Evolutionary conservation across 2,113 vertebrate genomes (phyloP).

Genomic region (Aspiorhynchus laticeps): DNA sequence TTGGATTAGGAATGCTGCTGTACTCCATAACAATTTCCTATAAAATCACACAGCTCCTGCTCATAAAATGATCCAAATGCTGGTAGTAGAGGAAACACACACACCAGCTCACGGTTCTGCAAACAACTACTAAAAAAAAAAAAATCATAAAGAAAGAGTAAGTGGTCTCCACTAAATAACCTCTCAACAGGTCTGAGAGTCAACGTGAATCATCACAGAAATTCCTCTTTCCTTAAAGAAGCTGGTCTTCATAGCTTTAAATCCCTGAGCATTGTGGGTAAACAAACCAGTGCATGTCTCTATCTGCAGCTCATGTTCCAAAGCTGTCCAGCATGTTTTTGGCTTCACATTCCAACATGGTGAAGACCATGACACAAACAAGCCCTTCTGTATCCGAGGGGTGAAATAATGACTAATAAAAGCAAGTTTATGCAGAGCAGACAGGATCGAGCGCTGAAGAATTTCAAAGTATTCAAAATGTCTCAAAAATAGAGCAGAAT

Average conservation of each 20-base stretch:
- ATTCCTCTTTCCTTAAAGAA: neutral
- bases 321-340: neutral
- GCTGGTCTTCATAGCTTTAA: neutral
- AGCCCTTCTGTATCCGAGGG: neutral
- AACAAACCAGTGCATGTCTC: constrained; percentile 1
- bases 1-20: constrained; percentile 47
- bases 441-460: neutral
- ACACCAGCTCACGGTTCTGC: neutral
- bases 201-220: neutral
- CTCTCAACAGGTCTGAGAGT: neutral
- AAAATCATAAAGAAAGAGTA: neutral
- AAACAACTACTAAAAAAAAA: neutral
- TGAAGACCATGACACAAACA: neutral
- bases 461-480: neutral
- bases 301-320: neutral
- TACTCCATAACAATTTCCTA: constrained; percentile 36
- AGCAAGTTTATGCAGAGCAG: neutral
- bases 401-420: neutral
- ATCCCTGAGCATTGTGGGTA: constrained; percentile 26
- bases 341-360: neutral
- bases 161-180: neutral
- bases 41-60: constrained; percentile 39
- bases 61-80: constrained; percentile 25
- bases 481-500: neutral
- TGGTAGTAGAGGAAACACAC: neutral